phyloP scores from a whole-genome alignment of 2,113 vertebrate species.

The Stegastes partitus region DNA sequence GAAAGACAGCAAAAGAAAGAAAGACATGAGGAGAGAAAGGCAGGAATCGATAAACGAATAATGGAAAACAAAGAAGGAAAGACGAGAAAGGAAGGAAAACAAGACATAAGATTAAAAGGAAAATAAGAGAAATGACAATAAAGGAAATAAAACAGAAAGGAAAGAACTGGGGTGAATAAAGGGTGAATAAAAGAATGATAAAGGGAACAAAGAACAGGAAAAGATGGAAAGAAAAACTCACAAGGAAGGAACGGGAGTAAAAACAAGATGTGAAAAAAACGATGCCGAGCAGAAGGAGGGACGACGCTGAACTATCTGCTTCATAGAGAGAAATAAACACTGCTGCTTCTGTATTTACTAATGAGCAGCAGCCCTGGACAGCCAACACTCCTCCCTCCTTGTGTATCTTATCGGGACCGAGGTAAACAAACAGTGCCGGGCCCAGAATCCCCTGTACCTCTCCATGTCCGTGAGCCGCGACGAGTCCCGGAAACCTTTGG shows the following conservation, averaged over 20 bases:
- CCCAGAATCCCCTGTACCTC: slow-evolving; percentile 94
- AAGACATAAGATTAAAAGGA: neutral
- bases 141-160: neutral
- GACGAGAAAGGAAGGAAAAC: neutral
- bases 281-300: neutral
- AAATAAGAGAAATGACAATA: too few species aligned
- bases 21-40: neutral
- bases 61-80: neutral
- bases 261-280: neutral
- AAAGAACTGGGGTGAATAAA: neutral
- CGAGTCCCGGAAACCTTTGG: slow-evolving; percentile 99
- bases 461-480: slow-evolving; percentile 99
- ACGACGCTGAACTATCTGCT: neutral
- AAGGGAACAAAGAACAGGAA: neutral
- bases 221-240: neutral
- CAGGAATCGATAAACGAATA: neutral
- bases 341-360: slow-evolving; percentile 45
- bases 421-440: slow-evolving; percentile 68
- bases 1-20: neutral
- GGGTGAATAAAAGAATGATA: neutral
- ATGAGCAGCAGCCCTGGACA: slow-evolving; percentile 23
- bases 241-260: neutral
- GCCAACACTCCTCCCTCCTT: slow-evolving; percentile 44
- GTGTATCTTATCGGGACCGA: slow-evolving; percentile 78
- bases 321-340: slow-evolving; percentile 36